Evolutionary conservation across 2,113 vertebrate species (phyloP), one percentile per base, ranked within the genome.

Genomic region (Speoplatyrhinus poulsoni): DNA sequence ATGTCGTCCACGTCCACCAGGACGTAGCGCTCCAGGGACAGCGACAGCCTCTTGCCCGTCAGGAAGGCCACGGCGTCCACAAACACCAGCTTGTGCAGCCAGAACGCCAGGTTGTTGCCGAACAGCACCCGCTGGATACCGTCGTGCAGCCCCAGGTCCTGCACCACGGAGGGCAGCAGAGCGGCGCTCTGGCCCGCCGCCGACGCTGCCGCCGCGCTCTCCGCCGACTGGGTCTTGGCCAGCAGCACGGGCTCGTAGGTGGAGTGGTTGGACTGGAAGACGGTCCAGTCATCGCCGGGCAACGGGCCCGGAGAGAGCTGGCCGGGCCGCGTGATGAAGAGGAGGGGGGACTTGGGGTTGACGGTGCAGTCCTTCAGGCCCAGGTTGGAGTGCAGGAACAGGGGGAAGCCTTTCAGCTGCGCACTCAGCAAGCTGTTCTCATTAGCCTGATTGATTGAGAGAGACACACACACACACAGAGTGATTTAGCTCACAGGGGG

Each of bases 241-340:
- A 98, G 90, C 71, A 98, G 88, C 70, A 99, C 95, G 0, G 97
- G 96, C 87, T 98, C 96, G 0, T 98, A 98, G 10, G 96, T 98
- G 46, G 96, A 97, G 84, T 98, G 97, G 88, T 99, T 98, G 64
- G 96, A 98, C 89, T 98, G 96, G 88, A 99, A 99, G 56, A 99
- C 96, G 0, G 96, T 99, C 97, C 97, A 99, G 87, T 99, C 96
- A 26, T 98, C 97, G 0, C 97, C 96, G 0, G 97, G 96, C 13
- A 99, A 94, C 36, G 97, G 93, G 0, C 96, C 96, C 48, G 94
- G 95, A 80, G 98, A 92, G 55, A 96, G 94, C 89, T 98, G 95
- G 0, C 94, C 96, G 9, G 96, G 94, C 33, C 94, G 93, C 0
- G 96, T 98, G 90, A 98, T 96, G 3, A 96, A 97, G 48, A 99